Percentiles rank a stretch among this genome's conserved stretches.
phyloP scores from a whole-genome alignment of 2,888 invertebrate genomes.

The Andrena hattorfiana region DNA sequence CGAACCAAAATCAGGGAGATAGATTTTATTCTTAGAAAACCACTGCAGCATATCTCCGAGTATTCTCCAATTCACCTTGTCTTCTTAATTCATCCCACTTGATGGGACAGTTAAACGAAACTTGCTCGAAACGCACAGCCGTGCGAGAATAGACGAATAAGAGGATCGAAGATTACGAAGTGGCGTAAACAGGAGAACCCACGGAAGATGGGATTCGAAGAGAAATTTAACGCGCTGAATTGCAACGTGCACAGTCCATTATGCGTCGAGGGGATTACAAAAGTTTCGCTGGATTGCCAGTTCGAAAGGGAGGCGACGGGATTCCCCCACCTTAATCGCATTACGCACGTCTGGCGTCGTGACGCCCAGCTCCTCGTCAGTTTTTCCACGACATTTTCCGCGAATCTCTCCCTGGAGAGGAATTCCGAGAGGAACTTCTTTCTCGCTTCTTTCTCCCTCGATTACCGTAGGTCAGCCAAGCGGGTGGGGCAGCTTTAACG shows the following conservation, averaged over 20 bases:
- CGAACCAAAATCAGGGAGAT: neutral
- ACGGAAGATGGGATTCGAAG: conserved; percentile 15
- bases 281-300: conserved; percentile 48
- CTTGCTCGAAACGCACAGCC: neutral
- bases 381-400: conserved; percentile 7
- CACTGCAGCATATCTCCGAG: no score
- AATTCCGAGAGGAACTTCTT: neutral
- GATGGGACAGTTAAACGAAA: no score
- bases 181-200: neutral
- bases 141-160: neutral
- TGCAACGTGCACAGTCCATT: conserved; percentile 30
- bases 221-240: conserved; percentile 7
- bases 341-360: conserved; percentile 44
- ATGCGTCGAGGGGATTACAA: conserved; percentile 51
- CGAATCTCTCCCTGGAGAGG: neutral
- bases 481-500: conserved; percentile 1
- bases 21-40: neutral
- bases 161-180: neutral
- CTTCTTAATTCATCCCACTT: no score
- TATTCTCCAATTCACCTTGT: no score
- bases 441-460: neutral
- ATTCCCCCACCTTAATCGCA: conserved; percentile 38
- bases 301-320: conserved; percentile 18
- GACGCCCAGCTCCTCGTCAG: neutral
- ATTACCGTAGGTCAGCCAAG: conserved; percentile 12